phyloP scores from a whole-genome alignment of 2,888 invertebrate genomes.

The Andrena dorsata region DNA sequence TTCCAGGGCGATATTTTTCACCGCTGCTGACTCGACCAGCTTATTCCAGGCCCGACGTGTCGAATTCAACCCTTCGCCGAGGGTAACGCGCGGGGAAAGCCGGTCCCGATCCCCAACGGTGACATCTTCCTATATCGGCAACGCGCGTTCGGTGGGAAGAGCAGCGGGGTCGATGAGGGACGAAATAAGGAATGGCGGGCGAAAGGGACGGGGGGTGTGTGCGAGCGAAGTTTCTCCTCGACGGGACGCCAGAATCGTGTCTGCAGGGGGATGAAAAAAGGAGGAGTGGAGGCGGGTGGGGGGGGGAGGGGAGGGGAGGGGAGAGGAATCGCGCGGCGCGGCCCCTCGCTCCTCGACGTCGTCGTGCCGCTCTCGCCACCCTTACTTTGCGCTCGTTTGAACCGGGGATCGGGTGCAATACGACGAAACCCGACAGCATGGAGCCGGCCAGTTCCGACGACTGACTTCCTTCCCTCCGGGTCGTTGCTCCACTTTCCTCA shows the following conservation, averaged over 20 bases:
- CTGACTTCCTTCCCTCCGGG: slow-evolving; percentile 70
- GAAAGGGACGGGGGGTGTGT: background rate
- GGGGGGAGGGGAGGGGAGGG: slow-evolving; percentile 22
- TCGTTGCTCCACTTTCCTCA: slow-evolving; percentile 81
- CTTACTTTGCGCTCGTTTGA: slow-evolving; percentile 55
- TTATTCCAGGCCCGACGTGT: slow-evolving; percentile 37
- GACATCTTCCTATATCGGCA: slow-evolving; percentile 35
- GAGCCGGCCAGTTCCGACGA: slow-evolving; percentile 79
- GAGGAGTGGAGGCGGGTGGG: too few relatives aligned
- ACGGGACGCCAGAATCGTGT: slow-evolving; percentile 53
- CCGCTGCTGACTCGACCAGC: slow-evolving; percentile 44
- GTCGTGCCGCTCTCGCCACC: slow-evolving; percentile 45
- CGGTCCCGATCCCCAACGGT: slow-evolving; percentile 24
- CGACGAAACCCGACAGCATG: slow-evolving; percentile 78
- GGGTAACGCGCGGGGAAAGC: slow-evolving; percentile 22
- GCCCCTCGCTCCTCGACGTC: slow-evolving; percentile 18
- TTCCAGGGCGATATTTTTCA: slow-evolving; percentile 23
- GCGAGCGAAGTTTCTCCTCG: slow-evolving; percentile 23
- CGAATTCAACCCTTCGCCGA: slow-evolving; percentile 17
- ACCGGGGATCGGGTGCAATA: slow-evolving; percentile 75
- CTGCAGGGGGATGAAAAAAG: slow-evolving; percentile 3
- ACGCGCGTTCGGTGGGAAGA: slow-evolving; percentile 15
- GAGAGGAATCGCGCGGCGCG: slow-evolving; percentile 39
- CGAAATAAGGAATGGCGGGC: slow-evolving; percentile 46
- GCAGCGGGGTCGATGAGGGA: slow-evolving; percentile 43